Base-by-base conservation (phyloP, 2,797 vertebrate genomes). In the Myotis myotis region DNA sequence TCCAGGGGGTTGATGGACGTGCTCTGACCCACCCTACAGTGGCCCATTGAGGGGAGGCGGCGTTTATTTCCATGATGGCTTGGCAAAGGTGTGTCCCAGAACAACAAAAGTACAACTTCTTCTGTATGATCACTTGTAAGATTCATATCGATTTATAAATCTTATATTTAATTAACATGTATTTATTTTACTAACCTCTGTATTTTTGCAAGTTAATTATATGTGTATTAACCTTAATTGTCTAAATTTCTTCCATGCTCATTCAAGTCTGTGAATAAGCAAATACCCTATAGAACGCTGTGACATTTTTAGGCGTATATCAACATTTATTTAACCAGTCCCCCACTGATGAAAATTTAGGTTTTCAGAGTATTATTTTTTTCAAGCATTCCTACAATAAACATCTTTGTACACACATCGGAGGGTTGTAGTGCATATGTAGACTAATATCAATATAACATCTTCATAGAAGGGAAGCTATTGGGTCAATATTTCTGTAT, bases 191-290 rank as follows among this genome's bases (percentile, higher is more conserved):
- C 20, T 71, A 17, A 86, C 57, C 75, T 84, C 49, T 94, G 8
- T 53, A 88, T 88, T 91, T 84, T 84, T 80, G 57, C 41, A 91
- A 91, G 79, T 64, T 75, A 76, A 81, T 87, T 64, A 87, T 47
- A 55, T 36, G 36, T 74, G 4, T 78, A 78, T 82, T 85, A 88
- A 92, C 57, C 30, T 51, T 71, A 93, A 80, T 82, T 74, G 51
- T 86, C 47, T 91, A 64, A 87, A 80, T 92, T 75, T 91, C 17
- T 88, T 92, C 55, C 28, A 72, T 30, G 89, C 33, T 53, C 41
- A 62, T 85, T 85, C n/a, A 90, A 93, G 64, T 81, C 86, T 90
- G 16, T 62, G 20, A 87, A 51, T 72, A 89, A 90, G 85, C 53
- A 87, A 93, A 91, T 64, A 36, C 22, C 9, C 68, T 36, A 22